phyloP scores from a whole-genome alignment of 2,113 vertebrate species.

The Poicephalus meyeri region DNA sequence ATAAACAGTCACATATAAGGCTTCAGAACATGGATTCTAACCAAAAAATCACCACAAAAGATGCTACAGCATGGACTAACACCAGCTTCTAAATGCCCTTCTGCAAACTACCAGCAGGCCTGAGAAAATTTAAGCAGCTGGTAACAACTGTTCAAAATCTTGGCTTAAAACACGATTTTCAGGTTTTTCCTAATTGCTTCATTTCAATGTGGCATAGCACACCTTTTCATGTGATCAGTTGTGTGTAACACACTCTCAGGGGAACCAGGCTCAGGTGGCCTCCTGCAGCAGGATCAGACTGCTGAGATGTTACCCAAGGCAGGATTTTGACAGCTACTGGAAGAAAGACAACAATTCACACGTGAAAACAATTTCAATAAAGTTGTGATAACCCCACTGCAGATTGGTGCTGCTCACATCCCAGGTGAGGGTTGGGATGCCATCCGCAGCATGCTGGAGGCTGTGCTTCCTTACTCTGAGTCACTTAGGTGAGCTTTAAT shows the following conservation, averaged over 20 bases:
- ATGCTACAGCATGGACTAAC: background rate
- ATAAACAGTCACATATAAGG: background rate
- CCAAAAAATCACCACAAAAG: background rate
- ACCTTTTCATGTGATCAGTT: background rate
- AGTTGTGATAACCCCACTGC: background rate
- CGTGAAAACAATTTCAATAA: background rate
- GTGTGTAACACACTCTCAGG: background rate
- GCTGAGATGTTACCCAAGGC: background rate
- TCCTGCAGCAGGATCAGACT: background rate
- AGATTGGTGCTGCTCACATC: fast-evolving
- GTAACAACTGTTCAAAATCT: background rate
- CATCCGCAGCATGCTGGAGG: background rate
- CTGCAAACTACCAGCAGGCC: background rate
- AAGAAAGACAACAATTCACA: background rate
- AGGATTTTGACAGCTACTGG: background rate
- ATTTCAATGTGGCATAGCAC: background rate
- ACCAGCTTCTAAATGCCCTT: background rate
- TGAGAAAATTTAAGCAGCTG: background rate
- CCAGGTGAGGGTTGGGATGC: background rate
- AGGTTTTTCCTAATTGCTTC: background rate
- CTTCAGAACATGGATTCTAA: background rate
- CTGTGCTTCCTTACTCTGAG: background rate
- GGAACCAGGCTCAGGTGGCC: fast-evolving
- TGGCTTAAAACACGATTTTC: background rate
- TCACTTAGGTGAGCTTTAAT: background rate